Evolutionary conservation across 2,797 vertebrate species (phyloP), one percentile per base, ranked within the genome.

Genomic region (Melanotaenia boesemani): DNA sequence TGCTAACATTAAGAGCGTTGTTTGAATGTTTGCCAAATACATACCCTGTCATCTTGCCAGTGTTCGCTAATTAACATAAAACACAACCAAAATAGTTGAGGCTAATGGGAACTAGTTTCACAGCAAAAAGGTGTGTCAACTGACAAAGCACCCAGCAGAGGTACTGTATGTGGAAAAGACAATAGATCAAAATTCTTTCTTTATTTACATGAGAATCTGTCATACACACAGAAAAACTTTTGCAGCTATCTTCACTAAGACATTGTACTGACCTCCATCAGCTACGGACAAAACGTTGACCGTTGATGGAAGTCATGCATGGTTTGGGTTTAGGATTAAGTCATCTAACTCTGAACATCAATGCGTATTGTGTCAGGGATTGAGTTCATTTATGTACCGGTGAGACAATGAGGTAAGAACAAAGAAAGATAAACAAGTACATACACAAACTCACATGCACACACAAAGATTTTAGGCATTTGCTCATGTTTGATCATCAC

Each of bases 51-150:
- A 39, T 24, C 30, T 56, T 67, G 44, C n/a, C 10, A 37, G 37
- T 12, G 41, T 64, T 60, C 69, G 22, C n/a, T 56, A 58, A 55
- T 46, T 22, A 63, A 18, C 18, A 24, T 5, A 5, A 44, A 65
- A 37, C 5, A 44, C 4, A 44, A 18, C 15, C 41, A 18, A 18
- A 44, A 44, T 44, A 44, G 41, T 10, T 39, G 41, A 54, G 11
- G 4, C 9, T 55, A 16, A 9, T 41, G 39, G 30, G n/a, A 30
- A 6, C 18, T 11, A 5, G 41, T 44, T 13, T 44, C 5, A 18
- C 16, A 16, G 13, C 41, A 41, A 41, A 15, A 41, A 41, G 13
- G 12, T 12, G 12, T 12, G 11, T 41, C 13, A 41, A 41, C 39
- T 41, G 39, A 41, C 39, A 41, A 41, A 41, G 39, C 11, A 41